Evolutionary conservation across 2,113 vertebrate genomes (phyloP).

Genomic region (Cercocebus atys): DNA sequence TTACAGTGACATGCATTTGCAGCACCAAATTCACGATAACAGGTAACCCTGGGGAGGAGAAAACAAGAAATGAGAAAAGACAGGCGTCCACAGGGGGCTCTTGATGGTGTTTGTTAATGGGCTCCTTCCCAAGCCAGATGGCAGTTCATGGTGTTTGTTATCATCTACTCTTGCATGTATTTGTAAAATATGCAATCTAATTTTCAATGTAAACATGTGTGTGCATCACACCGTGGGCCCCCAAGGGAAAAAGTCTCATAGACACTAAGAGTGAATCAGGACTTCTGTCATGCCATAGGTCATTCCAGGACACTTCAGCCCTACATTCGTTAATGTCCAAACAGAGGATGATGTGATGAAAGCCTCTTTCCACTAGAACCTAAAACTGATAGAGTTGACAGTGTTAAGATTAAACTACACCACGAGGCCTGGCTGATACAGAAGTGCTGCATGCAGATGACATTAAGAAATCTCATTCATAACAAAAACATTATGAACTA

Average conservation of each 20-base stretch:
- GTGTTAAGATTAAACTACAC: not conserved
- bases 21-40: not conserved
- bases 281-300: not conserved
- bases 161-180: not conserved
- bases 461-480: not conserved
- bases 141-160: not conserved
- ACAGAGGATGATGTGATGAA: not conserved
- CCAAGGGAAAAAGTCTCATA: not conserved
- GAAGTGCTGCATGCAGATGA: not conserved
- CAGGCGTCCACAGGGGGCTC: accelerated
- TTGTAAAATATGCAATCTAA: not conserved
- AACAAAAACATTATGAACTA: not conserved
- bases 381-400: not conserved
- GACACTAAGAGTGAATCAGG: not conserved
- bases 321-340: not conserved
- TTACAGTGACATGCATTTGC: not conserved
- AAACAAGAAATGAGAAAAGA: not conserved
- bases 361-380: constrained; percentile 16
- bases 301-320: not conserved
- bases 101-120: not conserved
- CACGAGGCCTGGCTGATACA: not conserved
- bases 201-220: constrained; percentile 1
- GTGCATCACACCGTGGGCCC: not conserved
- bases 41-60: not conserved
- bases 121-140: not conserved